Percentiles rank a stretch among this genome's conserved stretches.
phyloP scores from a whole-genome alignment of 2,888 invertebrate species.

The Microdon myrmicae region DNA sequence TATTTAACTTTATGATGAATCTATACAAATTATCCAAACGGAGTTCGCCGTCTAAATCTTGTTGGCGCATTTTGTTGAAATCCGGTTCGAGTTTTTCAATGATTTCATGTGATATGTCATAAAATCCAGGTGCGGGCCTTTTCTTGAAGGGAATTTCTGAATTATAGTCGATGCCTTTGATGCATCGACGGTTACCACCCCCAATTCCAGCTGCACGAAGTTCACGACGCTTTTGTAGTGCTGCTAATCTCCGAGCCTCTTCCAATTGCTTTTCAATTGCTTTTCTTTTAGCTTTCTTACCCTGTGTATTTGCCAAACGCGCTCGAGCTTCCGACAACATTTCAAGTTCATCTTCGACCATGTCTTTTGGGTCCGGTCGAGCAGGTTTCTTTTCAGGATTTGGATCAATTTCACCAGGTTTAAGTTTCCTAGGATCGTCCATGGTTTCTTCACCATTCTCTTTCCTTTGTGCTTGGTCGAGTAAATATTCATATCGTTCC shows the following conservation, averaged over 20 bases:
- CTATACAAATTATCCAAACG: no score
- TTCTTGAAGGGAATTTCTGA: conserved; percentile 98
- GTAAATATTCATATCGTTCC: conserved; percentile 94
- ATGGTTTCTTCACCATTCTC: conserved; percentile 92
- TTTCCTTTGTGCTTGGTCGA: conserved; percentile 98
- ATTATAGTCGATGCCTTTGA: conserved; percentile 96
- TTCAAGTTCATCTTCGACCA: conserved; percentile 99
- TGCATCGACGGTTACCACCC: conserved; percentile 66
- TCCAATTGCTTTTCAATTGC: conserved; percentile 98
- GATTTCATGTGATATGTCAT: conserved; percentile 90
- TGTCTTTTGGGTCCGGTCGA: conserved; percentile 98
- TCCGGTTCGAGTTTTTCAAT: conserved; percentile 91
- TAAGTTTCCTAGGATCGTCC: conserved; percentile 95
- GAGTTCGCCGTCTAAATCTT: conserved; percentile 92
- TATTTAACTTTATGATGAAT: no score
- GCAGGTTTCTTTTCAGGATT: conserved; percentile 99
- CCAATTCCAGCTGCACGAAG: conserved; percentile 95
- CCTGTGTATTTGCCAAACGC: conserved; percentile 97
- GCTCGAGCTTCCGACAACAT: conserved; percentile 99
- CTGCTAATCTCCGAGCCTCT: conserved; percentile 95
- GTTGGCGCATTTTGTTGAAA: conserved; percentile 88
- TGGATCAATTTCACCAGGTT: conserved; percentile 99
- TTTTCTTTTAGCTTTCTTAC: conserved; percentile 89
- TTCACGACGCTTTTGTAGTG: conserved; percentile 97
- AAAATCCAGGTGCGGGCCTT: conserved; percentile 90